Evolutionary conservation across 1,140 invertebrate species (phyloP).

Genomic region (Cherax destructor): DNA sequence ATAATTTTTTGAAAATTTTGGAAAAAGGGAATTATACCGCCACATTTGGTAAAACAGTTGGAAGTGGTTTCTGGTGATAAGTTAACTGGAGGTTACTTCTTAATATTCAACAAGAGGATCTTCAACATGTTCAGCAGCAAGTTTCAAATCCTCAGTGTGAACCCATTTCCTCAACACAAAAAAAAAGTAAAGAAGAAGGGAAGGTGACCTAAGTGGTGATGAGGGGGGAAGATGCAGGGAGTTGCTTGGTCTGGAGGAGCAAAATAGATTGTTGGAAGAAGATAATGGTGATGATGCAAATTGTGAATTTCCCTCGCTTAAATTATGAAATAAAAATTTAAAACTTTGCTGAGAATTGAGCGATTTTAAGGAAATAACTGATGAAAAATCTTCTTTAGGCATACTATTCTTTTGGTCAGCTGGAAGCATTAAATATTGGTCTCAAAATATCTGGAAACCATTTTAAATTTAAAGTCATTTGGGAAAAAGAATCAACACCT

Average conservation of each 20-base stretch:
- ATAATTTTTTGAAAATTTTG: background rate
- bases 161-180: too few species aligned
- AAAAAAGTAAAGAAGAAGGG: background rate
- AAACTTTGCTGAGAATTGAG: background rate
- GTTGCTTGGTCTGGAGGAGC: conserved; percentile 45
- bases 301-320: background rate
- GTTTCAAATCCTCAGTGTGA: too few species aligned
- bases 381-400: background rate
- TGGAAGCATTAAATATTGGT: conserved; percentile 6
- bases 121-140: background rate
- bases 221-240: conserved; percentile 59
- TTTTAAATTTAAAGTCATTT: background rate
- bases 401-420: background rate
- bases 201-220: conserved; percentile 1
- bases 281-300: conserved; percentile 7
- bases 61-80: background rate
- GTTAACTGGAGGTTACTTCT: background rate
- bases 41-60: conserved; percentile 2
- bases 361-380: background rate
- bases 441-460: background rate
- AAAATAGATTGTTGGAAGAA: conserved; percentile 31
- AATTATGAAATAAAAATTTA: conserved; percentile 15
- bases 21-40: background rate
- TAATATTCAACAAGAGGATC: background rate
- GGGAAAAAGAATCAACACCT: background rate